Conservation (phyloP, 2,888 invertebrate genomes). For the Macrostomum cliftonense region DNA sequence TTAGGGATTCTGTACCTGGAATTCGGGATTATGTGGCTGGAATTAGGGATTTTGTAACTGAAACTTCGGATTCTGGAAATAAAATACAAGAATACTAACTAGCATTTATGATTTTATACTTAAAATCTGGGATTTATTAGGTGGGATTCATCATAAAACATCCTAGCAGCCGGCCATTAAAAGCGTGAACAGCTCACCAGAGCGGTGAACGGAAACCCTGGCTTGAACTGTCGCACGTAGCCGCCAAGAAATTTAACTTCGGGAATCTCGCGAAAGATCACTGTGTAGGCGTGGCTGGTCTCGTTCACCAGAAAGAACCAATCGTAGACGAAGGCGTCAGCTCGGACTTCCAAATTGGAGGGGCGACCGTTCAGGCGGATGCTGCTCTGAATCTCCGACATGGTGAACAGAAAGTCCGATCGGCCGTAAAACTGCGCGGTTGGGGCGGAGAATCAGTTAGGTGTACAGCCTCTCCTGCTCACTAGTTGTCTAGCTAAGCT, state of each 20-base stretch:
- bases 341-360: conserved; percentile 23
- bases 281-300: conserved; percentile 59
- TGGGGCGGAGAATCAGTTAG: too few relatives aligned
- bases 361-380: conserved; percentile 12
- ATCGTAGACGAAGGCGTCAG: conserved; percentile 31
- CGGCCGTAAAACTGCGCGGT: conserved; percentile 59
- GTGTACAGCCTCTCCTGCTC: too few relatives aligned
- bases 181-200: conserved; percentile 49
- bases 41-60: too few relatives aligned
- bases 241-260: conserved; percentile 67
- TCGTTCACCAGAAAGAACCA: conserved; percentile 32
- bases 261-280: conserved; percentile 68
- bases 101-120: too few relatives aligned
- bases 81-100: too few relatives aligned
- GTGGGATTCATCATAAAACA: background rate
- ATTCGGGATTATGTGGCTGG: too few relatives aligned
- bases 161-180: too few relatives aligned
- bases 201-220: conserved; percentile 68
- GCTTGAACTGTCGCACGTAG: conserved; percentile 78
- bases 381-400: conserved; percentile 47
- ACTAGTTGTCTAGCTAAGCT: too few relatives aligned
- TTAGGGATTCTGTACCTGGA: too few relatives aligned
- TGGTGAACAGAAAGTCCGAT: conserved; percentile 65
- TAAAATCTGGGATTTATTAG: too few relatives aligned
- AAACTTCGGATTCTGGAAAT: too few relatives aligned